Evolutionary conservation across 2,113 vertebrate genomes (phyloP).

Genomic region (Barnardius zonarius): DNA sequence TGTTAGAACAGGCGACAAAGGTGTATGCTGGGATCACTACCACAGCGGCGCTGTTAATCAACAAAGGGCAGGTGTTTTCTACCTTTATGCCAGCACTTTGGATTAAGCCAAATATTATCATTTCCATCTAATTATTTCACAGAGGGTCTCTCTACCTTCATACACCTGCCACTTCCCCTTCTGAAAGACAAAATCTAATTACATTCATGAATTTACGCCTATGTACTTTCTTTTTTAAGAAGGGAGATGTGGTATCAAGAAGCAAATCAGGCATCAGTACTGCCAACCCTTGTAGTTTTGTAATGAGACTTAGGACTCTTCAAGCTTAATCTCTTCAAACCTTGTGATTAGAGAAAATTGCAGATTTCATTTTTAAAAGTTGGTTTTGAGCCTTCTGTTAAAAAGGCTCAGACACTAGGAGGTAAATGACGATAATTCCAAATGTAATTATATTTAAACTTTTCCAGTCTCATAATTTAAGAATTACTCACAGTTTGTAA

Average conservation of each 20-base stretch:
- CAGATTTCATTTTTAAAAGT: neutral
- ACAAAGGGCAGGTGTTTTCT: neutral
- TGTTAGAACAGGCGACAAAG: neutral
- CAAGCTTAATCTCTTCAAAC: neutral
- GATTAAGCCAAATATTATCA: neutral
- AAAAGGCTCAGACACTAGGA: neutral
- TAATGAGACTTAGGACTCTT: neutral
- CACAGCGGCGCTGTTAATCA: neutral
- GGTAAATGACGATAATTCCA: neutral
- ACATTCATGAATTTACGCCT: neutral
- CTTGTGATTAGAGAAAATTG: neutral
- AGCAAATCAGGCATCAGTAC: neutral
- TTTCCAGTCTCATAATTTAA: neutral
- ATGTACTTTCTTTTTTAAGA: neutral
- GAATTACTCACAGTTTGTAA: neutral
- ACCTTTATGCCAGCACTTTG: neutral
- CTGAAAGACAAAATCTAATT: slow-evolving; percentile 7
- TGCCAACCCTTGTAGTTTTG: neutral
- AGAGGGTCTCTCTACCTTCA: neutral
- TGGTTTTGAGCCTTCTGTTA: neutral
- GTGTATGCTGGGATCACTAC: neutral
- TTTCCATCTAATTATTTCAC: neutral
- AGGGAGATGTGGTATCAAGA: neutral
- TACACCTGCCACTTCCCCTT: neutral
- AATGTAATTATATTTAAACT: neutral